Base-by-base conservation (phyloP, 2,888 invertebrate genomes). In the Penaeus monodon region DNA sequence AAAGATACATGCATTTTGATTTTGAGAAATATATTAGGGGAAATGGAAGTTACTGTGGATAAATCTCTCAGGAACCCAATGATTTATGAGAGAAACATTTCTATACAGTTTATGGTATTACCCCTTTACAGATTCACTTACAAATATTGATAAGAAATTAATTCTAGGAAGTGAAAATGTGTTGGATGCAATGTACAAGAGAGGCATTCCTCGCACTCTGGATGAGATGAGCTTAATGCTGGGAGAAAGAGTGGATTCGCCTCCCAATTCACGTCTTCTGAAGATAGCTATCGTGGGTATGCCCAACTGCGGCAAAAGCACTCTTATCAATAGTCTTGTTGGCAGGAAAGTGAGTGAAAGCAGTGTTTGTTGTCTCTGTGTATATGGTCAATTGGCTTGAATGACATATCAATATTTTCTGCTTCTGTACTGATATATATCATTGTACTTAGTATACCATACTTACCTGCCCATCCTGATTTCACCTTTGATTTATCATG, bases 231-330 rank as follows among this genome's bases (percentile, higher is more conserved):
- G 78, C 20, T 24, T 14, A 14, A 10, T 86, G 70, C 65, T 89
- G 68, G 64, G 49, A 29, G 65, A 80, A 27, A 27, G 74, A 17
- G 87, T 89, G 0, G 49, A 64, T 38, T 88, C 88, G 1, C 90
- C 88, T 27, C 81, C 73, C 17, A 83, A 90, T 84, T 68, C 90
- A 7, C 84, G 88, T 1, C 77, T 91, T 22, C 85, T 91, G 73
- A 91, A 95, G 92, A 95, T 97, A 49, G 97, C 98, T 14, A 95
- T 99, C 38, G 95, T 99, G 90, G 99, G 99, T 4, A 94, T 96
- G 24, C 99, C 99, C 7, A 99, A 99, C 94, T 96, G 95, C 81
- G 99, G 99, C 57, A 99, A 99, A 93, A 99, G 99, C 92, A 98
- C 98, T 0, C 94, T 99, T 63, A 96, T 98, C 63, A 99, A 99